A percentile compares a stretch with the other conserved stretches of the same genome.
These are phyloP conservation scores for Patella pellucida DNA, from an alignment of 2,888 invertebrate species.

Conservation along the genomic window DNA sequence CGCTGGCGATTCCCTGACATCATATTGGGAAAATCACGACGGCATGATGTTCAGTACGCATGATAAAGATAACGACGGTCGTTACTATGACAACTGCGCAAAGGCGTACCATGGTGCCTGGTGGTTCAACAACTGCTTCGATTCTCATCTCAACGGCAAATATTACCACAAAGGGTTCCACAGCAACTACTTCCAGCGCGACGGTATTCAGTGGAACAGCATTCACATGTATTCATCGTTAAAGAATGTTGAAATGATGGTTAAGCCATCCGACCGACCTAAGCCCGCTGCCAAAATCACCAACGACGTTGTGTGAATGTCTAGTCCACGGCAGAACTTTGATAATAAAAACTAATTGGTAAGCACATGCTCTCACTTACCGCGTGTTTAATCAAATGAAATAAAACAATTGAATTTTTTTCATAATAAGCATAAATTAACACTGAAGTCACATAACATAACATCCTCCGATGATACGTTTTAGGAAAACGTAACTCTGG, in stretches of 20 bases:
- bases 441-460: neutral
- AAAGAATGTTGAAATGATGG: conserved; percentile 65
- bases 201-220: conserved; percentile 70
- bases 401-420: neutral
- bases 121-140: conserved; percentile 70
- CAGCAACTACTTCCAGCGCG: conserved; percentile 64
- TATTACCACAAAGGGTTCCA: conserved; percentile 66
- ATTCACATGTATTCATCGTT: conserved; percentile 67
- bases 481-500: no score
- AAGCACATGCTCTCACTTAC: no score
- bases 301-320: conserved; percentile 42
- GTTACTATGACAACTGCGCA: conserved; percentile 69
- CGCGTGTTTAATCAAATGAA: no score
- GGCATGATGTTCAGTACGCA: conserved; percentile 92
- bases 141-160: conserved; percentile 67
- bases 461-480: no score
- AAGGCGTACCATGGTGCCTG: conserved; percentile 66
- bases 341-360: neutral
- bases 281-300: conserved; percentile 31
- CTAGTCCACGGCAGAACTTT: neutral
- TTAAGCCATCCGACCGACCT: conserved; percentile 50
- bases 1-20: conserved; percentile 85
- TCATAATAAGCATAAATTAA: conserved; percentile 11
- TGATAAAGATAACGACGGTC: conserved; percentile 87
- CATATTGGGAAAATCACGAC: conserved; percentile 82